Percentiles rank a stretch among this genome's conserved stretches.
These are phyloP conservation scores for Proterorhinus semilunaris DNA, from an alignment of 2,113 vertebrate species.

Conservation along the genomic window DNA sequence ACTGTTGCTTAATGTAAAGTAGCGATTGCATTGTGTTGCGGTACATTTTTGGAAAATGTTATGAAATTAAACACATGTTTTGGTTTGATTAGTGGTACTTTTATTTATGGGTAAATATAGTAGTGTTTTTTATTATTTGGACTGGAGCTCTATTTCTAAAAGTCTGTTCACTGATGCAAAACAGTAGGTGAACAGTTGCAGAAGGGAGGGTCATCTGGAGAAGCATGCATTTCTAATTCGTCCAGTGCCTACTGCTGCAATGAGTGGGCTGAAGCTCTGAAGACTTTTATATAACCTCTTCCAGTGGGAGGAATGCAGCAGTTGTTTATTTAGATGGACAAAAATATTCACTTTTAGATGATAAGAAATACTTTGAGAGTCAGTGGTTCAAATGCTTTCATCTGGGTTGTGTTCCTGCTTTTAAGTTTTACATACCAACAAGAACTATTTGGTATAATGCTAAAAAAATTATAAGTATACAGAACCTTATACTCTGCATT, in stretches of 20 bases:
- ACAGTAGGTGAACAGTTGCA: conserved; percentile 17
- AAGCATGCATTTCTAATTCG: conserved; percentile 50
- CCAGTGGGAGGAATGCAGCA: conserved; percentile 47
- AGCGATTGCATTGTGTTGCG: neutral
- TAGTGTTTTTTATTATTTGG: too few relatives aligned
- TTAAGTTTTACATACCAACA: neutral
- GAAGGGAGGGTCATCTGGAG: conserved; percentile 39
- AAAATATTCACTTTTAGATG: conserved; percentile 45
- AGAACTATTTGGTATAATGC: neutral
- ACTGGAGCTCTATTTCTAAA: neutral
- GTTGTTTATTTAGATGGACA: conserved; percentile 33
- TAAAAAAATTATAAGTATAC: too few relatives aligned
- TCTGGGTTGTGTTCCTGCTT: neutral
- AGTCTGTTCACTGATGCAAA: conserved; percentile 6
- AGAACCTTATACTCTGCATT: too few relatives aligned
- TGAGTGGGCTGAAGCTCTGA: conserved; percentile 52
- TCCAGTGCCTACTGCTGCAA: conserved; percentile 43
- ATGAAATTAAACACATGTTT: neutral
- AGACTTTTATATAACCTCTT: conserved; percentile 58
- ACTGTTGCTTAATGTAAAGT: neutral
- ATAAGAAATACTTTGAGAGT: conserved; percentile 21
- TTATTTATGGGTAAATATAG: too few relatives aligned
- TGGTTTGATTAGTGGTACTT: neutral
- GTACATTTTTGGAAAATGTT: neutral
- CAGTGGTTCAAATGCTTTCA: neutral